Evolutionary conservation across 2,113 vertebrate species (phyloP), one percentile per base, ranked within the genome.

Genomic region (Narcine bancroftii): DNA sequence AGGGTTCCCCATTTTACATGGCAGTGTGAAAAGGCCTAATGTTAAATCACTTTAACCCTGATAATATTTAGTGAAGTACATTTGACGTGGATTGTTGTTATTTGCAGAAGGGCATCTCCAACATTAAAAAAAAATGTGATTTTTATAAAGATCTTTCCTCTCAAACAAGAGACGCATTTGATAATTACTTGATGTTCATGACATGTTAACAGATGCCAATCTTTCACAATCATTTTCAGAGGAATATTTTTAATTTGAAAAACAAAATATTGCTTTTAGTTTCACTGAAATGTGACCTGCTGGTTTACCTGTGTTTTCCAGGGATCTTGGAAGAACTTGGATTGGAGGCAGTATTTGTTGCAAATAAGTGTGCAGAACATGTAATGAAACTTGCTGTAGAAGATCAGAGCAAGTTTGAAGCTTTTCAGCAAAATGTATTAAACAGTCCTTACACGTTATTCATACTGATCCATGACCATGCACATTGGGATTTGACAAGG

Each of bases 401-500:
- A 6, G 97, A 97, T 6, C 97, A 96, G 93, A 94, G 94, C 0
- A 97, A 96, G 93, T 98, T 99, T 93, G 95, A 97, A 93, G 93
- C 93, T 66, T 97, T 99, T 92, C 97, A 98, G 93, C 97, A 98
- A 79, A 98, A 96, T 94, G 97, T 97, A 45, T 95, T 97, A 94
- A 96, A 96, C 94, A 99, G 98, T 93, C 97, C 98, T 0, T 98
- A 98, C 92, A 99, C 98, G 0, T 95, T 99, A n/a, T 98, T 99
- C 93, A 96, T 99, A 93, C 95, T 99, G 65, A 97, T 99, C 93
- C 98, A 99, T 9, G 99, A 99, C 94, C 99, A 99, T 0, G 98
- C 99, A 21, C 99, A 99, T 94, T 98, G 97, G 97, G 98, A 99
- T 93, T 95, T 99, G 36, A 96, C 95, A 95, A 99, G 97, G 99